A percentile compares a stretch with the other conserved stretches of the same genome.
Evolutionary conservation across 2,113 vertebrate genomes (phyloP).

Genomic region (Narcine bancroftii): DNA sequence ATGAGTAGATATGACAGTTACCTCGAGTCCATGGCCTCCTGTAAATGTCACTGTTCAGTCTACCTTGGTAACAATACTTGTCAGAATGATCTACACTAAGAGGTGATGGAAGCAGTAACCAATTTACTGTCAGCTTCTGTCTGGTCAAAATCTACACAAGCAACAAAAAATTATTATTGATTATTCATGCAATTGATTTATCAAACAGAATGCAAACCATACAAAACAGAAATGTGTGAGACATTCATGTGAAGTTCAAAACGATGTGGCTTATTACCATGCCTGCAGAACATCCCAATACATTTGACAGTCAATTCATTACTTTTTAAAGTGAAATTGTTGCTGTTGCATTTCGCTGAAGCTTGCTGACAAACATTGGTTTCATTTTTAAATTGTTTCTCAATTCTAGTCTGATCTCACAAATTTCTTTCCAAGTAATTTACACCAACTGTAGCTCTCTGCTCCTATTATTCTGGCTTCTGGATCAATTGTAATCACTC

Average conservation of each 20-base stretch:
- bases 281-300: not conserved
- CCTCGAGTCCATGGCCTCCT: constrained; percentile 63
- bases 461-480: too few species aligned
- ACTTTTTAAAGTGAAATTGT: not conserved
- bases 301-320: not conserved
- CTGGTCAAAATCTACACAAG: constrained; percentile 50
- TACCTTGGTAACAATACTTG: constrained; percentile 48
- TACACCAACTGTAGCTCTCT: too few species aligned
- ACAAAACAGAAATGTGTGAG: not conserved
- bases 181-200: not conserved
- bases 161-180: not conserved
- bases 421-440: too few species aligned
- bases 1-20: constrained; percentile 41
- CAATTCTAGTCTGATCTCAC: too few species aligned
- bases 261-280: not conserved
- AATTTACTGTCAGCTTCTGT: constrained; percentile 52
- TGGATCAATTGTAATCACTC: too few species aligned
- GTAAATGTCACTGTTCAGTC: constrained; percentile 51
- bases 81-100: constrained; percentile 52
- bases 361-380: too few species aligned
- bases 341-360: not conserved
- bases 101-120: constrained; percentile 56
- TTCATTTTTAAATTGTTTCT: too few species aligned
- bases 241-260: not conserved
- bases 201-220: not conserved